These are phyloP conservation scores for Dermolepida albohirtum DNA, from an alignment of 2,888 invertebrate species.

Conservation along the genomic window DNA sequence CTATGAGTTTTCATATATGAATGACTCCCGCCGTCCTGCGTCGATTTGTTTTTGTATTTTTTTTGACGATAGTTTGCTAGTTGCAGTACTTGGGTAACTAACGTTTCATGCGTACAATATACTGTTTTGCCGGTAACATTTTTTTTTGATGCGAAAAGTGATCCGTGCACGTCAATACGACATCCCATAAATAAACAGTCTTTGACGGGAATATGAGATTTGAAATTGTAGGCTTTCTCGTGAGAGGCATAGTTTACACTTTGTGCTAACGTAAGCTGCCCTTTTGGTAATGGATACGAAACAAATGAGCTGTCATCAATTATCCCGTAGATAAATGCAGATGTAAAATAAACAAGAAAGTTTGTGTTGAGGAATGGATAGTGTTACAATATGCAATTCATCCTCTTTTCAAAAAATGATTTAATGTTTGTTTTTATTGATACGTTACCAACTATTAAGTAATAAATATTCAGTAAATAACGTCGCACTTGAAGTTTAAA, in stretches of 20 bases:
- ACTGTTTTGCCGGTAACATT: slow-evolving; percentile 14
- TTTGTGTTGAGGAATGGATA: too few relatives aligned
- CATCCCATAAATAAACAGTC: slow-evolving; percentile 16
- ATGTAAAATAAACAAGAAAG: too few relatives aligned
- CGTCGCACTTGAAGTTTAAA: too few relatives aligned
- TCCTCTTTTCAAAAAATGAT: too few relatives aligned
- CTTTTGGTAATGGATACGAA: neutral
- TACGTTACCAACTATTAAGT: too few relatives aligned
- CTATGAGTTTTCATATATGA: slow-evolving; percentile 27
- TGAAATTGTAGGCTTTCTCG: neutral
- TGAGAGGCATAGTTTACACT: slow-evolving; percentile 10
- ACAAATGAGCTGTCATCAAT: too few relatives aligned
- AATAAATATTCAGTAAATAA: too few relatives aligned
- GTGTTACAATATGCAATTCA: too few relatives aligned
- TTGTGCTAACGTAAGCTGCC: slow-evolving; percentile 10
- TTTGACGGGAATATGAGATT: slow-evolving; percentile 20
- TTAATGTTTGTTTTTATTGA: too few relatives aligned
- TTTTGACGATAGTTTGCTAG: slow-evolving; percentile 19
- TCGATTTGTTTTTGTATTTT: slow-evolving; percentile 16
- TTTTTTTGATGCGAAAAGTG: slow-evolving; percentile 15
- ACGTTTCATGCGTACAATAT: slow-evolving; percentile 15
- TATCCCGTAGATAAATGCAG: too few relatives aligned
- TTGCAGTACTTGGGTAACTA: slow-evolving; percentile 32
- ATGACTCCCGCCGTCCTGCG: slow-evolving; percentile 19
- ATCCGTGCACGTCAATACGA: slow-evolving; percentile 6